A percentile compares a stretch with the other conserved stretches of the same genome.
phyloP scores from a whole-genome alignment of 2,888 invertebrate genomes.

The Alloscopus bannaensis region DNA sequence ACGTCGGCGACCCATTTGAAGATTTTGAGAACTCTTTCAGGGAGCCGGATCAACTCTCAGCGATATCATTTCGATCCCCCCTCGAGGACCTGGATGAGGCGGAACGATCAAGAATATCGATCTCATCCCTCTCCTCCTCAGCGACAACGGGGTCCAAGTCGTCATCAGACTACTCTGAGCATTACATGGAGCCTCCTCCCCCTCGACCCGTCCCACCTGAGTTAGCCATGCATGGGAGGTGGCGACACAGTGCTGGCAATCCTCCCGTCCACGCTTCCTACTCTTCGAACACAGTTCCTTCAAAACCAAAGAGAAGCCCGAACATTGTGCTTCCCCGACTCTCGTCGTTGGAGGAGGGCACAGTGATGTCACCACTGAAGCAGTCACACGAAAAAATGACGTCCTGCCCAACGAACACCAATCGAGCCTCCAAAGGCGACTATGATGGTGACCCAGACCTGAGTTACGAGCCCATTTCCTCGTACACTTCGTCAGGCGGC shows the following conservation, averaged over 20 bases:
- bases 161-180: slow-evolving; percentile 62
- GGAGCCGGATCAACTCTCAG: slow-evolving; percentile 50
- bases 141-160: slow-evolving; percentile 55
- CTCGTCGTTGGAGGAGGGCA: slow-evolving; percentile 47
- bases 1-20: slow-evolving; percentile 68
- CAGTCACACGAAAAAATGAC: slow-evolving; percentile 16
- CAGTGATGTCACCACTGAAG: slow-evolving; percentile 17
- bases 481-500: slow-evolving; percentile 38
- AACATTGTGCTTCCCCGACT: slow-evolving; percentile 51
- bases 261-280: slow-evolving; percentile 20
- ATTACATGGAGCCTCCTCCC: slow-evolving; percentile 66
- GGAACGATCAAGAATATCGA: slow-evolving; percentile 57
- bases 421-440: neutral
- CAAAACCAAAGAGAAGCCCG: slow-evolving; percentile 54
- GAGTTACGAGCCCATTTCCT: slow-evolving; percentile 68
- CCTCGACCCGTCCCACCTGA: slow-evolving; percentile 45
- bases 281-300: slow-evolving; percentile 58
- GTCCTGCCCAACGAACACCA: slow-evolving; percentile 1
- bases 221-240: slow-evolving; percentile 13
- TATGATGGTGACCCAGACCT: slow-evolving; percentile 32
- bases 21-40: slow-evolving; percentile 69
- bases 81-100: slow-evolving; percentile 63
- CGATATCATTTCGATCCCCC: slow-evolving; percentile 62
- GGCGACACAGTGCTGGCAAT: slow-evolving; percentile 27
- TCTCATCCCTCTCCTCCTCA: slow-evolving; percentile 50